phyloP scores from a whole-genome alignment of 2,888 invertebrate genomes.

The Cephonodes hylas region DNA sequence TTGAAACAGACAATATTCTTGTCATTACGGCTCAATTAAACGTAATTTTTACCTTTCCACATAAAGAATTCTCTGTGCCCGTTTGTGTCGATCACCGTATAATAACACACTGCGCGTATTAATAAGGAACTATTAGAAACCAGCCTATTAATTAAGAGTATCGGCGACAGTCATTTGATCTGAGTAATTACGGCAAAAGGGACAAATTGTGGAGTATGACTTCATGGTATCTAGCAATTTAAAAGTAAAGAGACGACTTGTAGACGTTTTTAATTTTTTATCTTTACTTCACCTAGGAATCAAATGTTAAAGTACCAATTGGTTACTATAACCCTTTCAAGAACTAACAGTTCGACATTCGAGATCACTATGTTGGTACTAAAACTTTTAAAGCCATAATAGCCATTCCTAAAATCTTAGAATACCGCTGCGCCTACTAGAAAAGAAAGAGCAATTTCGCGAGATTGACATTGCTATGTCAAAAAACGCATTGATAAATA shows the following conservation, averaged over 20 bases:
- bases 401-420: not conserved
- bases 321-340: too few species aligned
- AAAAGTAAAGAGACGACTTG: too few species aligned
- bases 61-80: constrained; percentile 11
- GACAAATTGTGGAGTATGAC: too few species aligned
- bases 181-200: too few species aligned
- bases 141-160: not conserved
- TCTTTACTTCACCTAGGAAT: too few species aligned
- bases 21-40: constrained; percentile 13
- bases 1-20: constrained; percentile 2
- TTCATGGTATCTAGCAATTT: too few species aligned
- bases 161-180: not conserved
- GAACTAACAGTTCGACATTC: too few species aligned
- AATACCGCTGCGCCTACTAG: not conserved
- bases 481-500: too few species aligned
- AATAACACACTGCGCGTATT: not conserved
- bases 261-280: too few species aligned
- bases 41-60: constrained; percentile 8
- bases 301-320: too few species aligned
- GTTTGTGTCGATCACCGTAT: not conserved
- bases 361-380: too few species aligned
- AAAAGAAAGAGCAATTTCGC: not conserved
- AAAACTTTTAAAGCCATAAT: not conserved
- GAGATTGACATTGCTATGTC: too few species aligned
- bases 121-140: not conserved